These are phyloP conservation scores for Chloroceryle aenea DNA, from an alignment of 2,113 vertebrate genomes.

Conservation along the genomic window DNA sequence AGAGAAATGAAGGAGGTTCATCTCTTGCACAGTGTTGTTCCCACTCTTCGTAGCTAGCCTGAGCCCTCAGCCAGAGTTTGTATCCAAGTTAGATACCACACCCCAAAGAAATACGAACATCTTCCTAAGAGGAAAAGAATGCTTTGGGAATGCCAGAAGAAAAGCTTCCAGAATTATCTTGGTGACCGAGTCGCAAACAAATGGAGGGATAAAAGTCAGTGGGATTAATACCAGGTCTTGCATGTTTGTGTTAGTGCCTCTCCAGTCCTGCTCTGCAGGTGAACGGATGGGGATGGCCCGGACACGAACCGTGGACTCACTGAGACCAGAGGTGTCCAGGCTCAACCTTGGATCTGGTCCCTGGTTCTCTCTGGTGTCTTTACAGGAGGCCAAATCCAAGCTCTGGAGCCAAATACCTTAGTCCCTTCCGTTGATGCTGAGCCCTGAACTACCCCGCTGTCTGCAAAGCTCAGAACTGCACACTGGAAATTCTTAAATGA, in stretches of 20 bases:
- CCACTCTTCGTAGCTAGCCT: not conserved
- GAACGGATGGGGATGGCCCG: not conserved
- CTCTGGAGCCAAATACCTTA: not conserved
- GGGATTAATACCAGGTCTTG: not conserved
- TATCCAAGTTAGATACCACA: not conserved
- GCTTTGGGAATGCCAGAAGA: not conserved
- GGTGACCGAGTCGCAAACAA: not conserved
- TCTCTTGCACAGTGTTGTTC: not conserved
- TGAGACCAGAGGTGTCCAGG: not conserved
- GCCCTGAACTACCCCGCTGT: not conserved
- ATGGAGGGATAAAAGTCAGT: not conserved
- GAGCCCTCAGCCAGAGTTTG: not conserved
- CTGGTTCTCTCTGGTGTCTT: not conserved
- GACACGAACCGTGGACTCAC: not conserved
- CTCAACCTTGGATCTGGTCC: not conserved
- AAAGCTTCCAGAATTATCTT: slow-evolving; percentile 31
- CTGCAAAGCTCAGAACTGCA: not conserved
- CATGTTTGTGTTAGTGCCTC: not conserved
- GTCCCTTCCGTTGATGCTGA: not conserved
- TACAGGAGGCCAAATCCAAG: not conserved
- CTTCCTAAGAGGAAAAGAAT: slow-evolving; percentile 5
- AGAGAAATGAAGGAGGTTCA: not conserved
- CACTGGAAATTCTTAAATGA: not conserved
- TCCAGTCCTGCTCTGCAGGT: not conserved
- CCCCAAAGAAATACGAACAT: not conserved